Conservation (phyloP, 2,888 invertebrate species). For the Carabus problematicus region DNA sequence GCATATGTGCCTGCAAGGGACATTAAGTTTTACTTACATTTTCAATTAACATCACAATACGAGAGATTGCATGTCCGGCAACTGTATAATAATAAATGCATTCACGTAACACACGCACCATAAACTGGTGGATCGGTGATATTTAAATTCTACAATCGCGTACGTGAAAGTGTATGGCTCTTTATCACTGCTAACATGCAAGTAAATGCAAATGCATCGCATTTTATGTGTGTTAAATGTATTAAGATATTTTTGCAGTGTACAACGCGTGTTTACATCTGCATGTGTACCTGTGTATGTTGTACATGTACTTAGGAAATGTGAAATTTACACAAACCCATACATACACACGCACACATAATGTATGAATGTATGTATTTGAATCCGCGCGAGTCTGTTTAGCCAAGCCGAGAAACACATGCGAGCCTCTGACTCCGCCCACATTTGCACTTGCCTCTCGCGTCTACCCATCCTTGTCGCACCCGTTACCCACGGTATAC, state of each 20-base stretch:
- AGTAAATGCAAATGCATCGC: slow-evolving; percentile 15
- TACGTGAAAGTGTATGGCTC: slow-evolving; percentile 1
- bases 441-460: slow-evolving; percentile 32
- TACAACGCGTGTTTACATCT: neutral
- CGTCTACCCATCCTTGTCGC: slow-evolving; percentile 13
- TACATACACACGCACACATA: neutral
- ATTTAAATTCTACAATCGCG: slow-evolving; percentile 3
- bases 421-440: slow-evolving; percentile 21
- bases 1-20: slow-evolving; percentile 15
- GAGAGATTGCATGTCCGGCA: neutral
- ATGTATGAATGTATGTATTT: neutral
- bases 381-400: neutral
- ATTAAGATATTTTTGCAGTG: no score
- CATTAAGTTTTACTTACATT: slow-evolving; percentile 27
- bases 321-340: neutral
- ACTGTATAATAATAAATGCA: no score
- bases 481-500: neutral
- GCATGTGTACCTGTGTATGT: neutral
- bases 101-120: no score
- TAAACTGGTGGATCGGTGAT: no score
- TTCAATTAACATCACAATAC: slow-evolving; percentile 12
- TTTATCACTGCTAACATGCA: neutral
- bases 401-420: slow-evolving; percentile 18
- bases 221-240: no score
- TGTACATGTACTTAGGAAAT: slow-evolving; percentile 14